Evolutionary conservation across 1,140 invertebrate species (phyloP), one percentile per base, ranked within the genome.

Genomic region (Leptinotarsa defecta): DNA sequence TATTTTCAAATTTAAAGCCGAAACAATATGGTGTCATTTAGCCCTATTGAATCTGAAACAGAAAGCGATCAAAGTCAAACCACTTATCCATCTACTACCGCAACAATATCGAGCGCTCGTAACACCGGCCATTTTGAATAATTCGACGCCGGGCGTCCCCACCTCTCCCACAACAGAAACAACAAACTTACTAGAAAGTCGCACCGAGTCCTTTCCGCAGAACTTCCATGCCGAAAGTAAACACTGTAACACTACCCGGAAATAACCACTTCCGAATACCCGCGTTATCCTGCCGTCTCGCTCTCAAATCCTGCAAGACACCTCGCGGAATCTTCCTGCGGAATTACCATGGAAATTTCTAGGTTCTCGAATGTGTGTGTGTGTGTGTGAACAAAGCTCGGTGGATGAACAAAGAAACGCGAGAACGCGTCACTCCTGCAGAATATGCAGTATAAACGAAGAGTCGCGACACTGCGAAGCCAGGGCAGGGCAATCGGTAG

Each of bases 401-500:
- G 43, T 43, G n/a, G 67, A 20, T 43, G 43, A 24, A 68, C 57
- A 71, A 27, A 52, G 61, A 27, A 15, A 19, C 70, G 22, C 57
- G 70, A 52, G 15, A 49, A 52, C 70, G 57, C 22, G 22, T 61
- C 67, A n/a, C 67, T 71, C 27, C 70, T 71, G 70, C 70, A 71
- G 70, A 71, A 62, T 71, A 71, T 71, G 70, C 70, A 71, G 70
- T 71, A 62, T 61, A 48, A 62, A 22, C 43, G 49, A 24, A 22
- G 70, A 57, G 70, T 57, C 49, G 70, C 57, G 49, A 68, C 70
- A 52, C 20, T 57, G 52, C 70, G 52, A 61, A 52, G 70, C 70
- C 70, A 71, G 70, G 70, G 70, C 70, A 71, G 70, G 70, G 70
- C 70, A 49, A 4, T 27, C 22, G 70, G 52, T 8, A 62, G 49